A percentile compares a stretch with the other conserved stretches of the same genome.
phyloP scores from a whole-genome alignment of 2,113 vertebrate species.

The Genyomyrus donnyi region DNA sequence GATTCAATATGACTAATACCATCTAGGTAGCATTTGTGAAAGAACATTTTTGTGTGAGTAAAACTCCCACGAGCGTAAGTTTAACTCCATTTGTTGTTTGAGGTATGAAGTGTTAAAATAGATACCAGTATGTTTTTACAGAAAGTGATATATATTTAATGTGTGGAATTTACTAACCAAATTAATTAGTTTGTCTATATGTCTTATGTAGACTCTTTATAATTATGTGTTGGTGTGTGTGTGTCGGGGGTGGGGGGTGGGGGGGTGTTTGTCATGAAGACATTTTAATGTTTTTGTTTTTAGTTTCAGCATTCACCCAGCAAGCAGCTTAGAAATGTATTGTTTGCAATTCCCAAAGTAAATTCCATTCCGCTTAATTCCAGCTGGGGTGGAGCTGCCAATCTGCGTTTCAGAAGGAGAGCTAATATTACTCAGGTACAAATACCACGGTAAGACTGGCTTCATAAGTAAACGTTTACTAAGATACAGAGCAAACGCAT shows the following conservation, averaged over 20 bases:
- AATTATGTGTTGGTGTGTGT: background rate
- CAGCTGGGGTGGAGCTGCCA: background rate
- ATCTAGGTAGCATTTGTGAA: background rate
- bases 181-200: background rate
- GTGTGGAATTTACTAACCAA: background rate
- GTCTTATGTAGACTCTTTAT: background rate
- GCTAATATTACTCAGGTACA: slow-evolving; percentile 1
- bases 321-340: background rate
- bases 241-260: fast-evolving
- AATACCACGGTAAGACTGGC: background rate
- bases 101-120: background rate
- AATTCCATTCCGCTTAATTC: background rate
- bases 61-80: background rate
- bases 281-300: background rate
- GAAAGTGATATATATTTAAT: background rate
- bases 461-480: background rate
- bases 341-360: background rate
- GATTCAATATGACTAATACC: background rate
- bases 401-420: background rate
- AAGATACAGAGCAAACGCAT: background rate
- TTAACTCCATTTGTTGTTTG: background rate
- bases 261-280: too few relatives aligned
- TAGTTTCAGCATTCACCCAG: background rate
- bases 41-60: too few relatives aligned
- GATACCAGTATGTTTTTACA: background rate